Base-by-base conservation (phyloP, 2,797 vertebrate species). In the Pygocentrus nattereri region DNA sequence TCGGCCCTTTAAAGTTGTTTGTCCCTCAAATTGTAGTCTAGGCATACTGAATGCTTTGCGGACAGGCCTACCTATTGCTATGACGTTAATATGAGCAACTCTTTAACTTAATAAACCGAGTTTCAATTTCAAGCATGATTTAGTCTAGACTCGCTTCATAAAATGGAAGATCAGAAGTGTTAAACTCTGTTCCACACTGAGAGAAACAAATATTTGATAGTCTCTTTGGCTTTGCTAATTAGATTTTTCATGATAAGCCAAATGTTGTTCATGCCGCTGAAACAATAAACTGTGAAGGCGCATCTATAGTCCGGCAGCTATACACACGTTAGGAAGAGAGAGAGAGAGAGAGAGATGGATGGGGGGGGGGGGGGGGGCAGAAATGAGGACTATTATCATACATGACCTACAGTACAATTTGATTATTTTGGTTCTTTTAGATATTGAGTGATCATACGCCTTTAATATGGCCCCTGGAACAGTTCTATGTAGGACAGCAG, bases 191-290 rank as follows among this genome's bases (percentile, higher is more conserved):
- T 19, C 41, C 54, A 69, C 50, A 56, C n/a, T 6, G 18, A 79
- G 19, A 71, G 12, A 16, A 50, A 62, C 15, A 79, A 56, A 73
- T 38, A 56, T 56, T 38, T 73, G 50, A 38, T 56, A 8, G 23
- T 70, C 25, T 49, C 44, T 70, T 49, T 44, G 18, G 15, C 54
- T 72, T 49, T 27, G 69, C 69, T 73, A 56, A 73, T 56, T 23
- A n/a, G 30, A 56, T 56, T 56, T 23, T 73, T 56, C 50, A 73
- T 23, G 50, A 73, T 73, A 56, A n/a, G 27, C 5, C 47, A 72
- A 72, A 54, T 31, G 69, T 61, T 34, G 54, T 61, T 47, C 31
- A 70, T 38, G 15, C 1, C 23, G 5, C 41, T 16, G 67, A 71
- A 18, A 31, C 19, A 70, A 16, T 50, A 30, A 27, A 21, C 47